Evolutionary conservation across 2,797 vertebrate genomes (phyloP), one percentile per base, ranked within the genome.

Genomic region (Enteromius viviparus): DNA sequence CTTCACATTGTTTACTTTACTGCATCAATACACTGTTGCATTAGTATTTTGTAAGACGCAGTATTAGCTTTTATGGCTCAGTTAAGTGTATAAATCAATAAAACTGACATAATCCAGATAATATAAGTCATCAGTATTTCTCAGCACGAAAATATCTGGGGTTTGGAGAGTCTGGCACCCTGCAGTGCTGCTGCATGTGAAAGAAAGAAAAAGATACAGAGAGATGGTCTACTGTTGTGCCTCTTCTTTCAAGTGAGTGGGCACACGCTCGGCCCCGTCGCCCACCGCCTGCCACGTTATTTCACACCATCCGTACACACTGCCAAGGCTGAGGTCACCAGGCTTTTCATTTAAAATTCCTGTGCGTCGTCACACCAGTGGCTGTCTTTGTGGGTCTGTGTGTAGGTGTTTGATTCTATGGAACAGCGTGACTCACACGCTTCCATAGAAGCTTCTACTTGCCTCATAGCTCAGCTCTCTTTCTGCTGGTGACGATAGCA

Each of bases 371-470:
- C 34, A 74, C 70, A 64, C 34, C 69, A 68, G 29, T 78, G 80
- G 51, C 62, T 53, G 64, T 78, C 78, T 78, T 81, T 82, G 74
- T 82, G 85, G 51, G 60, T 69, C 71, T 74, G 82, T 42, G 40
- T 82, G 86, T 87, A 82, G 83, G 86, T 87, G 86, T 85, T 80
- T 45, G 76, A 85, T 82, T 87, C 76, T 87, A 76, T 76, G 70
- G 40, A 68, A 17, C 21, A 17, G 47, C 4, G 58, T 86, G 85
- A 86, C 74, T 87, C 83, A 85, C 70, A 21, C 21, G 12, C 45
- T 65, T 29, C 49, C 64, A 79, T 49, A 72, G 81, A 84, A 86
- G 62, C 81, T 68, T 69, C 64, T 55, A 55, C 60, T 58, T 82
- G 81, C 72, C 64, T 82, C 72, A 47, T 55, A 69, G 49, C 72